Conservation (phyloP, 2,888 invertebrate species). For the Drosophila limbata region DNA sequence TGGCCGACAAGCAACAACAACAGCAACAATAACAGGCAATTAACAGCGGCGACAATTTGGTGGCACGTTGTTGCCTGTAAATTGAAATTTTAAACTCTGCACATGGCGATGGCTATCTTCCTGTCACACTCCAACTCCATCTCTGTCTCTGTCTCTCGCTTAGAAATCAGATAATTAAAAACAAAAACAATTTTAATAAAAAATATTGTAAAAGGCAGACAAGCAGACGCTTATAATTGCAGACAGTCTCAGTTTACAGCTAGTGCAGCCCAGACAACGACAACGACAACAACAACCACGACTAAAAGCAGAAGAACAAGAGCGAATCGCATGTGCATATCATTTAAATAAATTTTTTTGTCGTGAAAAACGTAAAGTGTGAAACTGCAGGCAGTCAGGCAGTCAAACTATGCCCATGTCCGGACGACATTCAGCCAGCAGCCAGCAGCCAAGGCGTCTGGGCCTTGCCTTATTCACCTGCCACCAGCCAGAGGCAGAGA, state of each 20-base stretch:
- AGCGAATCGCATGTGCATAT: conserved; percentile 72
- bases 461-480: conserved; percentile 73
- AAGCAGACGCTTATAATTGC: conserved; percentile 79
- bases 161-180: conserved; percentile 77
- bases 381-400: conserved; percentile 65
- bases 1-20: conserved; percentile 31
- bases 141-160: conserved; percentile 27
- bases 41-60: conserved; percentile 69
- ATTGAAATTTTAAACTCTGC: conserved; percentile 64
- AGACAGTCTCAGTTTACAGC: conserved; percentile 66
- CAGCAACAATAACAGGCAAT: conserved; percentile 46
- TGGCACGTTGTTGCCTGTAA: conserved; percentile 52
- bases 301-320: conserved; percentile 10
- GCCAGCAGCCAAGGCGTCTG: conserved; percentile 61
- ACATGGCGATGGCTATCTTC: conserved; percentile 47
- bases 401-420: conserved; percentile 34
- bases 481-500: conserved; percentile 50
- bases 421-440: conserved; percentile 18
- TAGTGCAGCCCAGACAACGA: conserved; percentile 57
- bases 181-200: conserved; percentile 31
- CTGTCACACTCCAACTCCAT: background rate
- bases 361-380: conserved; percentile 63
- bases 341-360: conserved; percentile 76
- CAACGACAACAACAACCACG: conserved; percentile 26
- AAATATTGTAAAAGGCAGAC: conserved; percentile 72